Evolutionary conservation across 2,888 invertebrate genomes (phyloP).

Genomic region (Sinhomidia bicolor): DNA sequence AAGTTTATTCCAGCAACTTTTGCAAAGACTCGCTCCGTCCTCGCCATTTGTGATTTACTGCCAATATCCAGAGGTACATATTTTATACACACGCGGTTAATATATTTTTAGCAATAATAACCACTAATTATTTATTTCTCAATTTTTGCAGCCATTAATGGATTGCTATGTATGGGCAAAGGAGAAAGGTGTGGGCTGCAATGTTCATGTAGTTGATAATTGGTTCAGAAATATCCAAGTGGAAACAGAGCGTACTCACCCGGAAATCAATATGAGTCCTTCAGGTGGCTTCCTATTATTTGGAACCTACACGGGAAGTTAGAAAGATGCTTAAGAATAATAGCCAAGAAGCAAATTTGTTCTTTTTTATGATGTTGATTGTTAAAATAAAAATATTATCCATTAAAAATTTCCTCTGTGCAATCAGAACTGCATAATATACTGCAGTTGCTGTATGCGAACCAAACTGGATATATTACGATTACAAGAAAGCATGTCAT

Average conservation of each 20-base stretch:
- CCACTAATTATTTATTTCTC: slow-evolving; percentile 38
- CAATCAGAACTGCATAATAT: background rate
- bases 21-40: slow-evolving; percentile 90
- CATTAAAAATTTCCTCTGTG: background rate
- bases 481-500: background rate
- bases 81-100: no score
- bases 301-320: slow-evolving; percentile 82
- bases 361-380: slow-evolving; percentile 14
- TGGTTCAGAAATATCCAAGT: slow-evolving; percentile 96
- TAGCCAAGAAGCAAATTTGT: background rate
- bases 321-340: background rate
- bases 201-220: slow-evolving; percentile 90
- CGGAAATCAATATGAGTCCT: slow-evolving; percentile 94
- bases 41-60: slow-evolving; percentile 93
- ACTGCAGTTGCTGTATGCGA: no score
- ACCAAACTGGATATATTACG: background rate
- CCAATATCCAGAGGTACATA: slow-evolving; percentile 87
- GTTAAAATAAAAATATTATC: slow-evolving; percentile 7
- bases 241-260: slow-evolving; percentile 95
- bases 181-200: slow-evolving; percentile 86
- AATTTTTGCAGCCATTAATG: slow-evolving; percentile 86
- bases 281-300: slow-evolving; percentile 94
- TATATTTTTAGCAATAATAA: no score
- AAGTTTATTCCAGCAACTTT: slow-evolving; percentile 88
- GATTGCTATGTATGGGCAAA: slow-evolving; percentile 92